Percentiles rank a stretch among this genome's conserved stretches.
Evolutionary conservation across 1,140 invertebrate species (phyloP).

Genomic region (Trichonephila inaurata): DNA sequence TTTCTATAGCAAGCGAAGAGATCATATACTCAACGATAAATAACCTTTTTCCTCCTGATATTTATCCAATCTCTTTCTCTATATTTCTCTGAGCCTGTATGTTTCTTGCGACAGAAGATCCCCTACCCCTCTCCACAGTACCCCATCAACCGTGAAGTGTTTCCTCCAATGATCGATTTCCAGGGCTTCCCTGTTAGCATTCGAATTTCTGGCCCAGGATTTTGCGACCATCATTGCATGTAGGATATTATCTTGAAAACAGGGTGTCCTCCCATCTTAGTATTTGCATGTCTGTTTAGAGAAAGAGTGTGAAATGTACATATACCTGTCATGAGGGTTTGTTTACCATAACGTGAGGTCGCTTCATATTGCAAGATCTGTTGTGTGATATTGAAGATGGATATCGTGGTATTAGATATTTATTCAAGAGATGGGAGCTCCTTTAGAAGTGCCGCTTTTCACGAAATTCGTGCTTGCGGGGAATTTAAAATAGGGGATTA

Average conservation of each 20-base stretch:
- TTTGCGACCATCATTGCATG: neutral
- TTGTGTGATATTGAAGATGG: neutral
- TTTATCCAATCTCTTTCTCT: constrained; percentile 22
- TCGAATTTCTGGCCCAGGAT: neutral
- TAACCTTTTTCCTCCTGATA: constrained; percentile 28
- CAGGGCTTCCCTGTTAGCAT: neutral
- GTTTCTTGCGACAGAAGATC: too few species aligned
- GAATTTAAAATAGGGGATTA: neutral
- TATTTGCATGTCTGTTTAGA: neutral
- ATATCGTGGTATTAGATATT: neutral
- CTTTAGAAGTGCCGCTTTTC: neutral
- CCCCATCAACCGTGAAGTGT: neutral
- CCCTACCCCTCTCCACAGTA: neutral
- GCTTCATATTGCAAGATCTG: neutral
- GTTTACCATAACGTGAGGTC: neutral
- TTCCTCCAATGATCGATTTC: neutral
- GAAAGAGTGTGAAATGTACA: neutral
- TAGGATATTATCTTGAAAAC: neutral
- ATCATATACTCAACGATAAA: constrained; percentile 32
- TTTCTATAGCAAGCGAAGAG: neutral
- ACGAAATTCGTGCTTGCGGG: neutral
- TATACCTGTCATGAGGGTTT: neutral
- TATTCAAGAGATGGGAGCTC: neutral
- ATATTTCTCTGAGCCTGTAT: neutral
- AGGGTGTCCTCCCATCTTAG: neutral